phyloP scores from a whole-genome alignment of 1,140 invertebrate species.

The Listronotus bonariensis region DNA sequence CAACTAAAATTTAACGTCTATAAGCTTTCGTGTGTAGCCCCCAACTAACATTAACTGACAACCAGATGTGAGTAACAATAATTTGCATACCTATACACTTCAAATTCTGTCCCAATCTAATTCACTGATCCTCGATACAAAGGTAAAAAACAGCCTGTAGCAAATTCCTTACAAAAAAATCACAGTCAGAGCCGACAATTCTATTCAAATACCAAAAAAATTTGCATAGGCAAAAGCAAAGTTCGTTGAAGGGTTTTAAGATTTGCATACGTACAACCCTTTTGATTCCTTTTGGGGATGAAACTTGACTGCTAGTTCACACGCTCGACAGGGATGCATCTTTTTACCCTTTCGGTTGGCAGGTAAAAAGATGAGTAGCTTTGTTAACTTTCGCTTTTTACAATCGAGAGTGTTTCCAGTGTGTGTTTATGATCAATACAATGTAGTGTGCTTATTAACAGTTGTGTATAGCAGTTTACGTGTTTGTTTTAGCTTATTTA shows the following conservation, averaged over 20 bases:
- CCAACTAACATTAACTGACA: not conserved
- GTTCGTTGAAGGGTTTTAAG: too few relatives aligned
- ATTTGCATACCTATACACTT: slow-evolving; percentile 12
- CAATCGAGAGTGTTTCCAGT: not conserved
- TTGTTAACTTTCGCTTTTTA: slow-evolving; percentile 28
- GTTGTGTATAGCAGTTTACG: too few relatives aligned
- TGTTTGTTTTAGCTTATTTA: too few relatives aligned
- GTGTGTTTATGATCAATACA: not conserved
- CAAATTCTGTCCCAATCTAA: not conserved
- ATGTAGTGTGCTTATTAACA: too few relatives aligned
- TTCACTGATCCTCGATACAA: slow-evolving; percentile 7
- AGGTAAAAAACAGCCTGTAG: slow-evolving; percentile 17
- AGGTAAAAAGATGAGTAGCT: slow-evolving; percentile 26
- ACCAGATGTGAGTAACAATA: not conserved
- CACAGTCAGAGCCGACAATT: slow-evolving; percentile 10
- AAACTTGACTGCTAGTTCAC: slow-evolving; percentile 28
- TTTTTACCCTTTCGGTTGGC: slow-evolving; percentile 9
- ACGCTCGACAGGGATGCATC: slow-evolving; percentile 21
- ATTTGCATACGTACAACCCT: too few relatives aligned
- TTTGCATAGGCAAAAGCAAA: too few relatives aligned
- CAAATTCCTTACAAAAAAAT: slow-evolving; percentile 16
- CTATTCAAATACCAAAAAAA: slow-evolving; percentile 1
- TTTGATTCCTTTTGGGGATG: slow-evolving; percentile 13
- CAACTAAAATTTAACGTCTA: not conserved
- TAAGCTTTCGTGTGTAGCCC: not conserved